A percentile compares a stretch with the other conserved stretches of the same genome.
Evolutionary conservation across 2,888 invertebrate genomes (phyloP).

Genomic region (Parascotia fuliginaria): DNA sequence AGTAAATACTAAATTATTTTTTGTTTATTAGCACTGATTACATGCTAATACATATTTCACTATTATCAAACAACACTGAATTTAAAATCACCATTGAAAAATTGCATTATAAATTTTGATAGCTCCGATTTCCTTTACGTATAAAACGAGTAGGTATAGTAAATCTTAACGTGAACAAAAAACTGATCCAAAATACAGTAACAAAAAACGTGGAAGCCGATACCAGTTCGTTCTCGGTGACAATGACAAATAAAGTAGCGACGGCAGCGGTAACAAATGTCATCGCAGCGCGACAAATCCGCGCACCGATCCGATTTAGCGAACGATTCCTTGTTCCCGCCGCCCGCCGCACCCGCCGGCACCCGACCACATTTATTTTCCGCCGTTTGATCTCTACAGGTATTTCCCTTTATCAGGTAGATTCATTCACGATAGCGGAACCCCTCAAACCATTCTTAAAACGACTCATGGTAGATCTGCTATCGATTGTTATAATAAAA

Average conservation of each 20-base stretch:
- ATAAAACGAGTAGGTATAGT: background rate
- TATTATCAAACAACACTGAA: too few species aligned
- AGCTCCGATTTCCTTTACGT: background rate
- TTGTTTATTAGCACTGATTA: too few species aligned
- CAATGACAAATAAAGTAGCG: constrained; percentile 64
- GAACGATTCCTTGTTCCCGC: constrained; percentile 44
- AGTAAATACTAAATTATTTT: too few species aligned
- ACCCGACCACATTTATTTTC: constrained; percentile 64
- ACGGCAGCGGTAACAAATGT: constrained; percentile 66
- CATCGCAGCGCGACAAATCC: constrained; percentile 60
- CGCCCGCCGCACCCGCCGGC: too few species aligned
- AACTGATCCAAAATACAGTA: constrained; percentile 17
- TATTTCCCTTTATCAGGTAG: constrained; percentile 66
- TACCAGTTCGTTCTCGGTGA: constrained; percentile 47
- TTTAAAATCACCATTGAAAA: too few species aligned
- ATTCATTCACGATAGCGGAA: constrained; percentile 63
- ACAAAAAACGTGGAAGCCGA: constrained; percentile 38
- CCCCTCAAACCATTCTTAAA: constrained; percentile 37
- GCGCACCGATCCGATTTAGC: constrained; percentile 46
- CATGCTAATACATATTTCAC: too few species aligned
- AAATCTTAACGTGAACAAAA: constrained; percentile 16
- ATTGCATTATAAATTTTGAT: background rate
- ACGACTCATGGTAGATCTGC: constrained; percentile 32
- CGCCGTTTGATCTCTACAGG: constrained; percentile 65
- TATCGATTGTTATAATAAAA: constrained; percentile 34